Base-by-base conservation (phyloP, 2,888 invertebrate genomes). In the Caenorhabditis sulstoni region DNA sequence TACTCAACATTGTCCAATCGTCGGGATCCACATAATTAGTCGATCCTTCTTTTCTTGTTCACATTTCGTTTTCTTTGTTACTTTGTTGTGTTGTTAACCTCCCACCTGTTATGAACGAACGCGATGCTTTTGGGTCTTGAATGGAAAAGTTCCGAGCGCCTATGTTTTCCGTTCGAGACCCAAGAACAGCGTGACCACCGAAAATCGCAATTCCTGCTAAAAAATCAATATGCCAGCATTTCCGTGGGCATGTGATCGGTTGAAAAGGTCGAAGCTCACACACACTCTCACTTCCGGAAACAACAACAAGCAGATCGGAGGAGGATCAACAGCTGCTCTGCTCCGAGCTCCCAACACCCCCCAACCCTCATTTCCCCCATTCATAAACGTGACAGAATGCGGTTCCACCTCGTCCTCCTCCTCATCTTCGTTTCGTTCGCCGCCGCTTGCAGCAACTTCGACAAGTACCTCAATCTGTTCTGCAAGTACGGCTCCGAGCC, bases 401-500 rank as follows among this genome's bases (percentile, higher is more conserved):
- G 71, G 23, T 39, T 73, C 45, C 5, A 37, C 9, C n/a, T 70
- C 14, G n/a, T 76, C 14, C 18, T 76, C 14, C 12, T 68, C 4
- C 18, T 71, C 12, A 9, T 71, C 18, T 35, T 59, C 18, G 23
- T 77, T 0, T 47, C 58, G 1, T 41, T 77, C 5, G 37, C 65
- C 37, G 16, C 29, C 20, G 53, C 50, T 12, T 84, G 84, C 58
- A 35, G 22, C 9, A 81, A 79, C 20, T 84, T 83, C 47, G 81
- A 85, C 44, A 83, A 81, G 44, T 65, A 83, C 53, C 65, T 79
- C 45, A 70, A 81, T 16, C 50, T 82, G 47, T 84, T 80, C 78
- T 86, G 86, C 58, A 80, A 73, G n/a, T 85, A 83, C 44, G 84
- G 79, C 14, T 22, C 55, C 3, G 84, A 86, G 68, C 44, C 29